Percentiles rank a stretch among this genome's conserved stretches.
phyloP scores from a whole-genome alignment of 2,888 invertebrate genomes.

The Pachycephus smyrnensis region DNA sequence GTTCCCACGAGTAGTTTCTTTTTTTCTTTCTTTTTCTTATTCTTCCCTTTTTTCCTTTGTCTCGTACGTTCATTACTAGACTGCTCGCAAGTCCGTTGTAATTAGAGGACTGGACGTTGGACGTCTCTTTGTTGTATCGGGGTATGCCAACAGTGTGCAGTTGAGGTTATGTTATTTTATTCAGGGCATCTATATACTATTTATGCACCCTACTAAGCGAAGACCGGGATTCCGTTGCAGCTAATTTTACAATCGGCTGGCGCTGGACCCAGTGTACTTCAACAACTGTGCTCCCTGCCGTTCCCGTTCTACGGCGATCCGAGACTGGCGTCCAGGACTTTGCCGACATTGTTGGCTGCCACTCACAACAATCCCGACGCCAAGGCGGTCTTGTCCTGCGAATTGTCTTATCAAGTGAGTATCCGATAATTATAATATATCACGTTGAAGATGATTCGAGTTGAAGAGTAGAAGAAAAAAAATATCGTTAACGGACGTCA shows the following conservation, averaged over 20 bases:
- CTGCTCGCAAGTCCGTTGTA: not conserved
- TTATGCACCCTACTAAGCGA: not conserved
- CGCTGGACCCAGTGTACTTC: slow-evolving; percentile 82
- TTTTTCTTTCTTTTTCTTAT: not conserved
- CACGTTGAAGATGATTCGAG: not conserved
- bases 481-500: slow-evolving; percentile 61
- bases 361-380: slow-evolving; percentile 77
- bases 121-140: not conserved
- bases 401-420: slow-evolving; percentile 73
- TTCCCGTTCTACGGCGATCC: slow-evolving; percentile 88
- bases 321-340: slow-evolving; percentile 76
- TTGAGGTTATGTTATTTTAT: not conserved
- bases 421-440: not conserved
- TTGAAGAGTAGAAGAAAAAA: not conserved
- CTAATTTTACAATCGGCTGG: slow-evolving; percentile 78
- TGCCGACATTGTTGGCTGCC: slow-evolving; percentile 84
- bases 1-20: slow-evolving; percentile 16
- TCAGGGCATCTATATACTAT: not conserved
- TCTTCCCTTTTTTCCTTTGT: not conserved
- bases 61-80: not conserved
- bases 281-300: slow-evolving; percentile 86
- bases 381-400: slow-evolving; percentile 80
- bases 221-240: slow-evolving; percentile 66
- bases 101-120: not conserved
- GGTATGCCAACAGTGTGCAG: not conserved